phyloP scores from a whole-genome alignment of 2,113 vertebrate genomes.

The Charina bottae region DNA sequence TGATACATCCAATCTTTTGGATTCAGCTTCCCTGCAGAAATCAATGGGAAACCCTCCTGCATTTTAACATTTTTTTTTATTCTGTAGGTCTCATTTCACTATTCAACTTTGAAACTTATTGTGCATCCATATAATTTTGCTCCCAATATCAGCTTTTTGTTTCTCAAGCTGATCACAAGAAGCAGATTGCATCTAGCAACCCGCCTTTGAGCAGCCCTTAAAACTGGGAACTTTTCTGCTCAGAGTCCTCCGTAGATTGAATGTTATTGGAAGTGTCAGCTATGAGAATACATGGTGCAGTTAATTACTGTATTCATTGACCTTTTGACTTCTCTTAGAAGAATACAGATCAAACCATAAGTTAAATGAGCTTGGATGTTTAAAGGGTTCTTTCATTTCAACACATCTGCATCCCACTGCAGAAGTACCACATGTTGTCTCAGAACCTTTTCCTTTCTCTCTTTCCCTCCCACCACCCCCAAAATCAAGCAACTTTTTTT shows the following conservation, averaged over 20 bases:
- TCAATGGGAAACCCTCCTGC: neutral
- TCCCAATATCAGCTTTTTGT: slow-evolving; percentile 27
- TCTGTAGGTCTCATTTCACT: neutral
- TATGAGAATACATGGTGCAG: neutral
- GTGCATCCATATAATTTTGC: neutral
- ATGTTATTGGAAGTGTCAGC: slow-evolving; percentile 36
- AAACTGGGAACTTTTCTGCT: slow-evolving; percentile 1
- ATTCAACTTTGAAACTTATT: neutral
- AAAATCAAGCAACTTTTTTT: slow-evolving; percentile 45
- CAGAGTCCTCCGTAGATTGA: slow-evolving; percentile 11
- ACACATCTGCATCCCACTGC: slow-evolving; percentile 33
- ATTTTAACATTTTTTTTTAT: neutral
- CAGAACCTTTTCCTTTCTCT: slow-evolving; percentile 11
- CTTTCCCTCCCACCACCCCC: neutral
- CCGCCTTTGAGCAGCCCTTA: slow-evolving; percentile 13
- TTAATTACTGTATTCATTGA: slow-evolving; percentile 36
- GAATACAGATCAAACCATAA: slow-evolving; percentile 41
- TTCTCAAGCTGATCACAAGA: slow-evolving; percentile 22
- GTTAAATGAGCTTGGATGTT: slow-evolving; percentile 36
- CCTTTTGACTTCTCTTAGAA: slow-evolving; percentile 35
- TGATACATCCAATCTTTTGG: neutral
- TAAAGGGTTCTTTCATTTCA: slow-evolving; percentile 36
- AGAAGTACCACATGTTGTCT: slow-evolving; percentile 23
- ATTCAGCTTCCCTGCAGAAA: neutral
- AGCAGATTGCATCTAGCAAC: neutral